These are phyloP conservation scores for Laticauda laticaudata DNA, from an alignment of 2,113 vertebrate genomes.

Conservation along the genomic window DNA sequence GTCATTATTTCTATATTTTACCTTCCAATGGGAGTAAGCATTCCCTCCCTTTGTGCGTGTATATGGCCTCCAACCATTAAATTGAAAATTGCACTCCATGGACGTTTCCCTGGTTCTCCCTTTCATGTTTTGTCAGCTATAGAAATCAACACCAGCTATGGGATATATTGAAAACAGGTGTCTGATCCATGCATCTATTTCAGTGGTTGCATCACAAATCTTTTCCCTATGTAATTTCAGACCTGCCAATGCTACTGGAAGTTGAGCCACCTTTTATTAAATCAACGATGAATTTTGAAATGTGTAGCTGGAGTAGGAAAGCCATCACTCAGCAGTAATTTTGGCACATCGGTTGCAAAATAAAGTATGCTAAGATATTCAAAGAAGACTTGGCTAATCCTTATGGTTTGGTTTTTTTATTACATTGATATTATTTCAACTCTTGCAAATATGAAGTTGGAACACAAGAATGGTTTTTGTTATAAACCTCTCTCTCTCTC, in stretches of 20 bases:
- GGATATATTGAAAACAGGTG: constrained; percentile 39
- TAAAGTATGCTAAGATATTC: neutral
- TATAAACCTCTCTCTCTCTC: neutral
- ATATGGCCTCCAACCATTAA: constrained; percentile 27
- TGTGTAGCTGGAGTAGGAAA: neutral
- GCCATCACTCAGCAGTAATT: constrained; percentile 29
- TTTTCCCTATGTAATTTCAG: constrained; percentile 27
- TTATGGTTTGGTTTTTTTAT: neutral
- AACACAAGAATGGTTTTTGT: neutral
- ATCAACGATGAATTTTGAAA: constrained; percentile 24
- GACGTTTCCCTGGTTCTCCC: constrained; percentile 21
- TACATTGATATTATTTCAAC: neutral
- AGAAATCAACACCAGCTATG: neutral
- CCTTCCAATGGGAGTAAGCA: constrained; percentile 26
- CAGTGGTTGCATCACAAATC: constrained; percentile 25
- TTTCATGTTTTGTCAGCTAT: constrained; percentile 34
- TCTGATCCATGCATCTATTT: constrained; percentile 22
- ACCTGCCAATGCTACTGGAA: constrained; percentile 39
- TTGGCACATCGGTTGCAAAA: neutral
- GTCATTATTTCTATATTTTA: neutral
- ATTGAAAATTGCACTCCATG: constrained; percentile 22
- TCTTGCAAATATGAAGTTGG: neutral
- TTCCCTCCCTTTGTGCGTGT: constrained; percentile 1
- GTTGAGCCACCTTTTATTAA: constrained; percentile 35
- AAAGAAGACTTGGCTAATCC: neutral